A percentile compares a stretch with the other conserved stretches of the same genome.
phyloP scores from a whole-genome alignment of 2,888 invertebrate species.

The Incurvaria masculella region DNA sequence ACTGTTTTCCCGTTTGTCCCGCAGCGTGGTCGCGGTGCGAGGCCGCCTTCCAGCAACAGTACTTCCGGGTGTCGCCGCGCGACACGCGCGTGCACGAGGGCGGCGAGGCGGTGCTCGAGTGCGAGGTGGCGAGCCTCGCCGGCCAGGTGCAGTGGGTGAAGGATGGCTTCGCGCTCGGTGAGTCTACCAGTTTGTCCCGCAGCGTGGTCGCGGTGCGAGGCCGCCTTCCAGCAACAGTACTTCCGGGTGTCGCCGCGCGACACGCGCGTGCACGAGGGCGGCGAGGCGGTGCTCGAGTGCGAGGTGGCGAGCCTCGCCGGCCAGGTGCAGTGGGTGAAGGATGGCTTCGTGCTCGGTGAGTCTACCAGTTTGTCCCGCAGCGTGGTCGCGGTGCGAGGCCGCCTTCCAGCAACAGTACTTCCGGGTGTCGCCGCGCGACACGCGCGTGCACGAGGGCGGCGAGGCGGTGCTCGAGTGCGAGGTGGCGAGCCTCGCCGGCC shows the following conservation, averaged over 20 bases:
- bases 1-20: too few species aligned
- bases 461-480: constrained; percentile 83
- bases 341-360: constrained; percentile 87
- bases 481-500: constrained; percentile 79
- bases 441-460: constrained; percentile 78
- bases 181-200: too few species aligned
- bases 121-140: constrained; percentile 79
- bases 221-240: constrained; percentile 67
- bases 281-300: constrained; percentile 79
- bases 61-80: constrained; percentile 73
- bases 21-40: too few species aligned
- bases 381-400: too few species aligned
- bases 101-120: constrained; percentile 76
- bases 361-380: too few species aligned
- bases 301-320: constrained; percentile 83
- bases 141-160: constrained; percentile 94
- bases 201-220: too few species aligned
- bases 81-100: constrained; percentile 81
- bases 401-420: constrained; percentile 74
- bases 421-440: constrained; percentile 71
- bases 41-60: constrained; percentile 64
- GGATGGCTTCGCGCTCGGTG: constrained; percentile 88
- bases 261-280: constrained; percentile 77
- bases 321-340: constrained; percentile 92
- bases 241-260: constrained; percentile 76